Evolutionary conservation across 2,888 invertebrate species (phyloP).

Genomic region (Pandemis corylana): DNA sequence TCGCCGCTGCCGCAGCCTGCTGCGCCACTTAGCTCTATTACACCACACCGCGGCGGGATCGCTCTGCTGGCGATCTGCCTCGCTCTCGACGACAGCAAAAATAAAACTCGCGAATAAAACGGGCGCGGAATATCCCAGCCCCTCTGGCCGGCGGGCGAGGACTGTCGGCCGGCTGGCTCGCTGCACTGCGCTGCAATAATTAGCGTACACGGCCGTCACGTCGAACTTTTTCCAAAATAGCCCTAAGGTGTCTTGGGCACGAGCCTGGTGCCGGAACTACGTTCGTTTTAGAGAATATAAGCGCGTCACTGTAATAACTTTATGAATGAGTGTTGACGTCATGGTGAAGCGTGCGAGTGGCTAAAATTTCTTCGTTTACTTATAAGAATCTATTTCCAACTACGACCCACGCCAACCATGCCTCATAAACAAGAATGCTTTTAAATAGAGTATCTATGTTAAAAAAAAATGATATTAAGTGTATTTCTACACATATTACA

Average conservation of each 20-base stretch:
- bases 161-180: constrained; percentile 20
- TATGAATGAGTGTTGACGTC: constrained; percentile 80
- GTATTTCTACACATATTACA: not conserved
- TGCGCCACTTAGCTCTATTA: constrained; percentile 75
- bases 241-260: constrained; percentile 49
- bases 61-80: constrained; percentile 51
- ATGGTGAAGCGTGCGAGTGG: constrained; percentile 51
- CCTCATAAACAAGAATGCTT: constrained; percentile 38
- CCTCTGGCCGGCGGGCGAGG: constrained; percentile 39
- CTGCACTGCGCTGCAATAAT: constrained; percentile 47
- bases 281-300: constrained; percentile 55
- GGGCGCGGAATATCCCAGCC: constrained; percentile 50
- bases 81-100: constrained; percentile 66
- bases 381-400: constrained; percentile 35
- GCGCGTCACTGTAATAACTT: constrained; percentile 64
- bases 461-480: not conserved
- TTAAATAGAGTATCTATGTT: constrained; percentile 9
- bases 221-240: constrained; percentile 52
- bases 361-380: constrained; percentile 27
- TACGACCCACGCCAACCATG: constrained; percentile 37
- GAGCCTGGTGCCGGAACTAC: constrained; percentile 46
- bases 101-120: constrained; percentile 71
- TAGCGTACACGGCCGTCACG: constrained; percentile 45
- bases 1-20: constrained; percentile 53
- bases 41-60: constrained; percentile 66